These are phyloP conservation scores for Muraenolepis orangiensis DNA, from an alignment of 2,797 vertebrate species.

Conservation along the genomic window DNA sequence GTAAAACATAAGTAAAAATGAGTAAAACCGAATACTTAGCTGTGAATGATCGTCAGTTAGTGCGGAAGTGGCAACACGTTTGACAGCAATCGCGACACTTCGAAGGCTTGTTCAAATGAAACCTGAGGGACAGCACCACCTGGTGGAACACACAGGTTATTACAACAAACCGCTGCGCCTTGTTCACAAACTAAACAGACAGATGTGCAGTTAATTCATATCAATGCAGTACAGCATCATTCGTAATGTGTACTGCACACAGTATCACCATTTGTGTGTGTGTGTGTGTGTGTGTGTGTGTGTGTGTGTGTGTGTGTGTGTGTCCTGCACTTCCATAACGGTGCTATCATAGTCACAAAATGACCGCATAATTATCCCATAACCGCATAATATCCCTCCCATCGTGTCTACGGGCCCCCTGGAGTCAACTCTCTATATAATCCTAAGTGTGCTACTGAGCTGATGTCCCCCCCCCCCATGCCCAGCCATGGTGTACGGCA, in stretches of 20 bases:
- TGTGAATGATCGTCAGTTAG: neutral
- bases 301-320: too few relatives aligned
- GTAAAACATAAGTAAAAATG: neutral
- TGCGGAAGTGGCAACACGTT: neutral
- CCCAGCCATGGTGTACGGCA: constrained; percentile 76
- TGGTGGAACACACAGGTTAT: neutral
- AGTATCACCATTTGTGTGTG: neutral
- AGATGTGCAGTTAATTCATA: neutral
- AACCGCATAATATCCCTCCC: neutral
- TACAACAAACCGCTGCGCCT: neutral
- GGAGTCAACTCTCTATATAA: neutral
- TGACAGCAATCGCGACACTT: neutral
- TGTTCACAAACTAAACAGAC: neutral
- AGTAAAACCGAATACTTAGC: neutral
- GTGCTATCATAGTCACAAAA: neutral
- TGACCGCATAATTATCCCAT: neutral
- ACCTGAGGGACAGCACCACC: neutral
- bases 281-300: too few relatives aligned
- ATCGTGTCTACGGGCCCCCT: accelerated
- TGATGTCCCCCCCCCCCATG: neutral
- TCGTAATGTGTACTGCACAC: neutral
- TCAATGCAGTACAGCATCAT: neutral
- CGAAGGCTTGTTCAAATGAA: neutral
- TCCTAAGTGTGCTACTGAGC: neutral
- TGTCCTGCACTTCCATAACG: neutral